Conservation (phyloP, 2,888 invertebrate genomes). For the Caenorhabditis sp. region DNA sequence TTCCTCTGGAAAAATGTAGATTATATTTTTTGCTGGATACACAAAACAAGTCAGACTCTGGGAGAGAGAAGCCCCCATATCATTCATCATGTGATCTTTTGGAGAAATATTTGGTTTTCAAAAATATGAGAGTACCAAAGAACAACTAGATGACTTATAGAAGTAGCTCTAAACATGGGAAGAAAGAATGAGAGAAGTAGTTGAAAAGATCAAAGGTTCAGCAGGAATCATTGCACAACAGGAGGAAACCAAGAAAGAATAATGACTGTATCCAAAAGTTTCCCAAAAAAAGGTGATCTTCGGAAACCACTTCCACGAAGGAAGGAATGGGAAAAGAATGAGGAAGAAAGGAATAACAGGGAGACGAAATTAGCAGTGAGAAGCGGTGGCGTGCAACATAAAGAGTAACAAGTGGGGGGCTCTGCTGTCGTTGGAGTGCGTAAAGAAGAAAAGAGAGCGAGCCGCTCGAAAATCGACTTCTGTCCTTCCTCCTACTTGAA, state of each 20-base stretch:
- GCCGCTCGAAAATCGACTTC: slow-evolving; percentile 36
- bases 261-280: background rate
- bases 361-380: slow-evolving; percentile 19
- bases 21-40: background rate
- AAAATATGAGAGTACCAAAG: background rate
- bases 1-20: slow-evolving; percentile 84
- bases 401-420: slow-evolving; percentile 23
- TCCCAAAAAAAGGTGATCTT: background rate
- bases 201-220: no score
- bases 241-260: background rate
- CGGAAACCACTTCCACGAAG: background rate
- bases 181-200: background rate
- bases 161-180: no score
- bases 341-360: slow-evolving; percentile 14
- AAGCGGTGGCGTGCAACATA: slow-evolving; percentile 40
- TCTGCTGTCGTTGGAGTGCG: slow-evolving; percentile 25
- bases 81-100: slow-evolving; percentile 3
- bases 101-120: background rate
- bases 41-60: background rate
- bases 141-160: background rate
- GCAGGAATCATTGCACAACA: background rate
- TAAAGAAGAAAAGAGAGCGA: slow-evolving; percentile 38
- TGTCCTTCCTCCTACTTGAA: slow-evolving; percentile 20
- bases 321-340: background rate
- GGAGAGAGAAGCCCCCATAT: background rate